These are phyloP conservation scores for Poeciliopsis prolifica DNA, from an alignment of 2,113 vertebrate genomes.

Conservation along the genomic window DNA sequence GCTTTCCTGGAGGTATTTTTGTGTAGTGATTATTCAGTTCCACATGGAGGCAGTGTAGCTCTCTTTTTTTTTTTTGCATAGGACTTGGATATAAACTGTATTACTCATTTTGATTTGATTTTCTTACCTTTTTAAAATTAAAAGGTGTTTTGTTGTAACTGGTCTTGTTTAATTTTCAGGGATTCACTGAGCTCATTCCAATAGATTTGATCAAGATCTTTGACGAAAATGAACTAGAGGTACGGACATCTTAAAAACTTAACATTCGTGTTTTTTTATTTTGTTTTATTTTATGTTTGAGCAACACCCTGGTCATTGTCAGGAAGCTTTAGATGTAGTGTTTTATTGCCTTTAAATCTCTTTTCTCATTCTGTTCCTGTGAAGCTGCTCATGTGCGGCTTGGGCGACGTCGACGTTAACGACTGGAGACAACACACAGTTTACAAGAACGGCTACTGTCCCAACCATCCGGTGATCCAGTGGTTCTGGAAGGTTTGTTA, in stretches of 20 bases:
- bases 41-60: slow-evolving; percentile 66
- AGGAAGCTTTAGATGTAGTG: neutral
- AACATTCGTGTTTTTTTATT: neutral
- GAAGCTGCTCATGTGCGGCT: slow-evolving; percentile 96
- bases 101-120: neutral
- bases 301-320: neutral
- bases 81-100: neutral
- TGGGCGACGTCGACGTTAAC: slow-evolving; percentile 96
- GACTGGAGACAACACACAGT: slow-evolving; percentile 98
- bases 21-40: slow-evolving; percentile 30
- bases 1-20: slow-evolving; percentile 93
- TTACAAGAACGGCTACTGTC: slow-evolving; percentile 98
- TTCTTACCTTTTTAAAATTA: neutral
- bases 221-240: slow-evolving; percentile 98
- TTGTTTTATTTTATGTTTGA: neutral
- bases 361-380: neutral
- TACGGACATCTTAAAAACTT: slow-evolving; percentile 49
- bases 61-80: neutral
- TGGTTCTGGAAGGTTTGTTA: slow-evolving; percentile 98
- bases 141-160: neutral
- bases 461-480: slow-evolving; percentile 97
- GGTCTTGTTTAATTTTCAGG: slow-evolving; percentile 76
- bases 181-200: slow-evolving; percentile 95
- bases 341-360: neutral
- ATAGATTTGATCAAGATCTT: slow-evolving; percentile 98